phyloP scores from a whole-genome alignment of 2,797 vertebrate species.

The Molossus alvarezi region DNA sequence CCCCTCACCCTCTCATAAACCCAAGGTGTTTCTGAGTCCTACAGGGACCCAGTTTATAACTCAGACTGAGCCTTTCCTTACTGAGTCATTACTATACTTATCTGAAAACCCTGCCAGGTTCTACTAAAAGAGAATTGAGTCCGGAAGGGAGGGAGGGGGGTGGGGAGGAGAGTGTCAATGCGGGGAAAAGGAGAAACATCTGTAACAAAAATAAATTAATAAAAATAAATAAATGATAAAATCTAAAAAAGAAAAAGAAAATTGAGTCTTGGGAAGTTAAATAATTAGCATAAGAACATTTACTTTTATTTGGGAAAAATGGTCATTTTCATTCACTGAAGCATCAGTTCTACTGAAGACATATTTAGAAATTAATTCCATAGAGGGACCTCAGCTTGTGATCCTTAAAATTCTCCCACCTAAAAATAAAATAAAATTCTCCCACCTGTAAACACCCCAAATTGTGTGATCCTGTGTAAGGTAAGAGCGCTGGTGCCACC shows the following conservation, averaged over 20 bases:
- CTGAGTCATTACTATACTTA: not conserved
- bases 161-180: too few species aligned
- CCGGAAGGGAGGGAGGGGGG: too few species aligned
- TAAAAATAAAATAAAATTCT: not conserved
- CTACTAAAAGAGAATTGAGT: not conserved
- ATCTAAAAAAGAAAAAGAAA: not conserved
- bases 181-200: too few species aligned
- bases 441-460: not conserved
- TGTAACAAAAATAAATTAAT: too few species aligned
- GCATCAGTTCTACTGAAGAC: not conserved
- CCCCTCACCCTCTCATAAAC: not conserved
- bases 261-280: not conserved
- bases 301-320: constrained; percentile 11
- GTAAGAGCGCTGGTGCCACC: too few species aligned
- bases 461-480: not conserved
- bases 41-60: not conserved
- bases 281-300: not conserved
- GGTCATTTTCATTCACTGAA: not conserved
- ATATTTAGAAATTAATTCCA: not conserved
- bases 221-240: too few species aligned
- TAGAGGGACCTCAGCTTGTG: not conserved
- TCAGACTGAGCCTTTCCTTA: not conserved
- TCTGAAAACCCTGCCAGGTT: not conserved
- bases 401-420: not conserved
- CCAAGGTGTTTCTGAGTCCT: not conserved